These are phyloP conservation scores for Pachycephala philippinensis DNA, from an alignment of 2,113 vertebrate genomes.

Conservation along the genomic window DNA sequence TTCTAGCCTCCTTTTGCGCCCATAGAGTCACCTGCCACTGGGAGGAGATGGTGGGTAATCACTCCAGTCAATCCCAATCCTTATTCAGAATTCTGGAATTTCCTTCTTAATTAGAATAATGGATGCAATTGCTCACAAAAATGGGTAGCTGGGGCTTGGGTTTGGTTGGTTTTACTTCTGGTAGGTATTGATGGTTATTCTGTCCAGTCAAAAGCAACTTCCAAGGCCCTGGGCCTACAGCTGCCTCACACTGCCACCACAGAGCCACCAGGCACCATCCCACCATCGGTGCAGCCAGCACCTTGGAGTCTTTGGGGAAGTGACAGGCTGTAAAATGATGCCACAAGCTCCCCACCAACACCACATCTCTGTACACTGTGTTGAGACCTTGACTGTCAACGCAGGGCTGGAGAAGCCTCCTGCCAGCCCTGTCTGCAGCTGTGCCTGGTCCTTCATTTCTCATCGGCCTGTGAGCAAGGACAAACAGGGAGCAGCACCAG, in stretches of 20 bases:
- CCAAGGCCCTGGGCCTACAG: too few species aligned
- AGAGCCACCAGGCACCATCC: too few species aligned
- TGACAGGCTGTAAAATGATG: background rate
- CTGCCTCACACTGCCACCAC: background rate
- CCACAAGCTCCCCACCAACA: background rate
- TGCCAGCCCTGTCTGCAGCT: background rate
- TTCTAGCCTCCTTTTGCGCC: background rate
- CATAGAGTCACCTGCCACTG: background rate
- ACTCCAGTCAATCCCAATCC: background rate
- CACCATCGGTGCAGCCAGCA: fast-evolving
- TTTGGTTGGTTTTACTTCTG: background rate
- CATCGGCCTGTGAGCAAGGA: background rate
- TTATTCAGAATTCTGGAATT: background rate
- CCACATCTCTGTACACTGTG: background rate
- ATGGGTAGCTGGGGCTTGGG: fast-evolving
- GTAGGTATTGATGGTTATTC: background rate
- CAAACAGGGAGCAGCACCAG: background rate
- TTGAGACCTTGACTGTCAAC: fast-evolving
- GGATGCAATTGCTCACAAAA: background rate
- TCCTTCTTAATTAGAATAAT: background rate
- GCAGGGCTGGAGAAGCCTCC: background rate
- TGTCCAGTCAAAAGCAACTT: background rate
- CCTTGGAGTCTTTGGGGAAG: background rate
- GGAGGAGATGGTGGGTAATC: background rate
- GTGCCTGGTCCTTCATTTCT: background rate